Conservation (phyloP, 2,888 invertebrate species). For the Mythimna pallens region DNA sequence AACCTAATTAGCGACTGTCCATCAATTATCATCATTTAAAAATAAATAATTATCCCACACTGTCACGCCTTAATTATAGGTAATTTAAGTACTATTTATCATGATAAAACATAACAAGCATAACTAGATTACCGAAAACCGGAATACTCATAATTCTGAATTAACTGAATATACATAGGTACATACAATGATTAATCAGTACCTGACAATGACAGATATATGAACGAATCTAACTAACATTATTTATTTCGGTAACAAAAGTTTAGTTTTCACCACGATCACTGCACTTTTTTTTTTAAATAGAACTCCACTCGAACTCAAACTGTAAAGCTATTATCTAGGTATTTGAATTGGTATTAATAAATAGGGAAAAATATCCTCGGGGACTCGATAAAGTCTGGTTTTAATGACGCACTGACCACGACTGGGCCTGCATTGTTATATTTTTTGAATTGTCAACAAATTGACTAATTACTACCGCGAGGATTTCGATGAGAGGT, state of each 20-base stretch:
- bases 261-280: slow-evolving; percentile 16
- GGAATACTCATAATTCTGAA: neutral
- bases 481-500: slow-evolving; percentile 78
- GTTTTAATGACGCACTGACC: slow-evolving; percentile 34
- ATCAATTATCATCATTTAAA: neutral
- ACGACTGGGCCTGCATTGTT: slow-evolving; percentile 42
- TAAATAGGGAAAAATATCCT: slow-evolving; percentile 56
- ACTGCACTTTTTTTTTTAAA: slow-evolving; percentile 21
- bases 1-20: neutral
- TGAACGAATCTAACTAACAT: slow-evolving; percentile 13
- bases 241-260: slow-evolving; percentile 3
- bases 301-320: slow-evolving; percentile 19
- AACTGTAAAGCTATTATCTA: neutral
- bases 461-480: slow-evolving; percentile 74
- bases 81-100: neutral
- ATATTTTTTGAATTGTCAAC: slow-evolving; percentile 64
- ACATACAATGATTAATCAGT: slow-evolving; percentile 31
- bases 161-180: neutral
- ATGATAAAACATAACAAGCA: slow-evolving; percentile 5
- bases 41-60: slow-evolving; percentile 2
- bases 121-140: slow-evolving; percentile 2
- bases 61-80: neutral
- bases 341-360: neutral
- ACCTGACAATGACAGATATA: slow-evolving; percentile 32
- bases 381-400: slow-evolving; percentile 34